Percentiles rank a stretch among this genome's conserved stretches.
Evolutionary conservation across 2,113 vertebrate species (phyloP).

Genomic region (Trogon surrucura): DNA sequence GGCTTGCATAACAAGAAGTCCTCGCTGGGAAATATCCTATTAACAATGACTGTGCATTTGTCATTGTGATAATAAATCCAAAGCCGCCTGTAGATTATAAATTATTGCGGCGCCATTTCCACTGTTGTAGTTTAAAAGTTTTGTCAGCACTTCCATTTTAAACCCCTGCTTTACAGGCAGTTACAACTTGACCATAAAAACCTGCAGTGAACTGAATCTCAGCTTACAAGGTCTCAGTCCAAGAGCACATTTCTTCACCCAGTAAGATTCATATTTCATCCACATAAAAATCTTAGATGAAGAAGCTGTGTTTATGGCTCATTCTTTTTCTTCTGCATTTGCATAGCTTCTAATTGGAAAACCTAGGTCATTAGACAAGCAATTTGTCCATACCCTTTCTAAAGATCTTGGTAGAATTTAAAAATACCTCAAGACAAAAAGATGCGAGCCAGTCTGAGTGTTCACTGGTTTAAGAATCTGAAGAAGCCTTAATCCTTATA

Average conservation of each 20-base stretch:
- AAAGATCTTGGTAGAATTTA: background rate
- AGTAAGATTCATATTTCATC: conserved; percentile 4
- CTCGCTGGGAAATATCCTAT: conserved; percentile 88
- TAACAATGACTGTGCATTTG: conserved; percentile 94
- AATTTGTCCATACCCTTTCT: background rate
- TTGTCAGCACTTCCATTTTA: conserved; percentile 77
- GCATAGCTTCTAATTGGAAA: conserved; percentile 33
- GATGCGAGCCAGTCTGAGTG: background rate
- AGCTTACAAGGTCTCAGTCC: conserved; percentile 58
- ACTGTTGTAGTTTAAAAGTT: conserved; percentile 76
- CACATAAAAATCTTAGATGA: background rate
- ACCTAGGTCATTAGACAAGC: background rate
- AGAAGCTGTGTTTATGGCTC: background rate
- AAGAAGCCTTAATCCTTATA: background rate
- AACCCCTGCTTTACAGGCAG: conserved; percentile 66
- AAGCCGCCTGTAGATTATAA: conserved; percentile 82
- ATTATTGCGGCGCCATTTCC: conserved; percentile 78
- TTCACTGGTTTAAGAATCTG: background rate
- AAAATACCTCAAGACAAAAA: background rate
- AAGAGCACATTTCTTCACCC: background rate
- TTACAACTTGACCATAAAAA: conserved; percentile 74
- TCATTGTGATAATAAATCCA: conserved; percentile 94
- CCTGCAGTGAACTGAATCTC: conserved; percentile 59
- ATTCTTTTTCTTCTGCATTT: background rate
- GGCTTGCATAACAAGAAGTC: conserved; percentile 90